phyloP scores from a whole-genome alignment of 2,113 vertebrate genomes.

The Trachemys scripta region DNA sequence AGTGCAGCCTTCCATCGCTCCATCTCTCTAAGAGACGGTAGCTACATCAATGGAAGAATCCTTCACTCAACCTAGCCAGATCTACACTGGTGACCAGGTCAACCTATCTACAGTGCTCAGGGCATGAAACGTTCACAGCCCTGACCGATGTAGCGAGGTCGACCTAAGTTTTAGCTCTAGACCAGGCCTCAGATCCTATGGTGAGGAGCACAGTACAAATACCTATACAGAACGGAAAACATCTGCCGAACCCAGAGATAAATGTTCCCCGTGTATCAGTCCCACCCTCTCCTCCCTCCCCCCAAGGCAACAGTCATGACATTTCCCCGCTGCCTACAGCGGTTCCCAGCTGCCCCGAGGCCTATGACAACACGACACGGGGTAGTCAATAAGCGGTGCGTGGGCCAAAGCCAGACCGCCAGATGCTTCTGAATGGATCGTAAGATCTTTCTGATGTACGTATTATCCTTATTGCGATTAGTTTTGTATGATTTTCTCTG shows the following conservation, averaged over 20 bases:
- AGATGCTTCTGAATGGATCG: accelerated
- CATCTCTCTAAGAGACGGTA: too few relatives aligned
- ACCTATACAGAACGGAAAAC: too few relatives aligned
- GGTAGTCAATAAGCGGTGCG: too few relatives aligned
- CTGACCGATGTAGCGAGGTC: background rate
- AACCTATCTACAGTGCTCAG: background rate
- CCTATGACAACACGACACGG: too few relatives aligned
- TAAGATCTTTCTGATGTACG: accelerated
- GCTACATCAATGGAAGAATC: too few relatives aligned
- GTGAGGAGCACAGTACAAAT: background rate
- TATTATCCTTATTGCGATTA: accelerated
- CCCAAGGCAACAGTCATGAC: accelerated
- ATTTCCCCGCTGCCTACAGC: background rate
- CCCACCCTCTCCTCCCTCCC: background rate
- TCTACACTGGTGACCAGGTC: too few relatives aligned
- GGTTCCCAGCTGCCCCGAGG: too few relatives aligned
- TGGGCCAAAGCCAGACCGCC: too few relatives aligned
- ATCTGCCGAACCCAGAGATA: too few relatives aligned
- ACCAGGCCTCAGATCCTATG: background rate
- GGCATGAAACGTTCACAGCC: background rate
- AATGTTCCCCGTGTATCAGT: accelerated
- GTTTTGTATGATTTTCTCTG: too few relatives aligned
- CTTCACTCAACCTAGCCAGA: too few relatives aligned
- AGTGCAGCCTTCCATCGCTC: background rate
- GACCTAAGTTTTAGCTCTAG: background rate